Conservation (phyloP, 2,797 vertebrate genomes). For the Chelmon rostratus region DNA sequence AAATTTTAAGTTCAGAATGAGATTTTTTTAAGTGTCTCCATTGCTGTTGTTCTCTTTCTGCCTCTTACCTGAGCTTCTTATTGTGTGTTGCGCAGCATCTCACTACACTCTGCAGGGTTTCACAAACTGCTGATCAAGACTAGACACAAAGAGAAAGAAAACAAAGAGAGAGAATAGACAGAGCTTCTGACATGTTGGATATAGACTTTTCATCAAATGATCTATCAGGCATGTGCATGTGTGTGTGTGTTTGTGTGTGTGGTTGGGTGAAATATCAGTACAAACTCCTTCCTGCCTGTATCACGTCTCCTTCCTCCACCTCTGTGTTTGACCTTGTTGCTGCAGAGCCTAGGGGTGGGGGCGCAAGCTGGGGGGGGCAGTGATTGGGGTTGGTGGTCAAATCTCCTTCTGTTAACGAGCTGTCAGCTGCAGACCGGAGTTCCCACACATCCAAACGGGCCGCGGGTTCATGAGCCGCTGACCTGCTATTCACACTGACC, state of each 20-base stretch:
- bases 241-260: neutral
- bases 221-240: neutral
- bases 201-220: neutral
- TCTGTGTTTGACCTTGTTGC: conserved; percentile 80
- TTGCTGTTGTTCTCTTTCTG: neutral
- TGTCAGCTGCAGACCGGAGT: conserved; percentile 80
- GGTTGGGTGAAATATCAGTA: conserved; percentile 31
- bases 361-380: conserved; percentile 17
- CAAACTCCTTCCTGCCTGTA: conserved; percentile 32
- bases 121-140: conserved; percentile 39
- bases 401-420: conserved; percentile 79
- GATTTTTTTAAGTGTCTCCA: neutral
- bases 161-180: neutral
- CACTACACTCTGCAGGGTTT: conserved; percentile 26
- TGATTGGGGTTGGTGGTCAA: conserved; percentile 73
- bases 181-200: neutral
- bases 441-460: conserved; percentile 72
- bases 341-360: conserved; percentile 53
- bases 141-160: neutral
- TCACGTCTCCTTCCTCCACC: conserved; percentile 45
- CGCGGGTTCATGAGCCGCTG: conserved; percentile 37
- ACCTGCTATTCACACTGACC: conserved; percentile 40
- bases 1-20: neutral
- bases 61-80: conserved; percentile 1
- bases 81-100: conserved; percentile 12